Evolutionary conservation across 2,888 invertebrate genomes (phyloP), one percentile per base, ranked within the genome.

Genomic region (Pyrochroa serraticornis): DNA sequence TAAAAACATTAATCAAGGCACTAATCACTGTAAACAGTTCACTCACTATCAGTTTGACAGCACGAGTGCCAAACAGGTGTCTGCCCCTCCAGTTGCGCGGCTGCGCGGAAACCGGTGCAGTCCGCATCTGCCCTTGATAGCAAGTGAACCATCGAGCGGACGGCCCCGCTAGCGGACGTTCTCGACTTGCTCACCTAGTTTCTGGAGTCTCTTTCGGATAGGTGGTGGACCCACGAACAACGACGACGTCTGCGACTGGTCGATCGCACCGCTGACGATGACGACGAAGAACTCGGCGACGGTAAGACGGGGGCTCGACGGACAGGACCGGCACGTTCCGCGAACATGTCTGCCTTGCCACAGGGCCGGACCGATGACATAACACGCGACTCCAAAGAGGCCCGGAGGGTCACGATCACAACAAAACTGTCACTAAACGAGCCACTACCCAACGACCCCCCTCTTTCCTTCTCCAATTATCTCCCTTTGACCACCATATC

Each of bases 51-150:
- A 68, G 63, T 69, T 70, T 71, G 70, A 71, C 71, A 68, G 65
- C 61, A 66, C 67, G 69, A 70, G 69, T 67, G 50, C 60, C 69
- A 65, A 71, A 71, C 71, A 71, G 71, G 71, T 71, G 71, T 68
- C 69, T 63, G 68, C 65, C 68, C 68, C 60, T 59, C 69, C 68
- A 69, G 48, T 51, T 54, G 49, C 58, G 50, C 59, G 59, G 37
- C 54, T 54, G 59, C 59, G 59, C 59, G 56, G n/a, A 42, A 53
- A 48, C 39, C 43, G 48, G 43, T 41, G 67, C 55, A 62, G 62
- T 54, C 63, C 65, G 64, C 63, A 65, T 63, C 64, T 56, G 75
- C 73, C 76, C 75, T 75, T 75, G 75, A 74, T 74, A 72, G 66
- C 70, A 71, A 71, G 71, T 70, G 72, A 71, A 74, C 72, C 71